A percentile compares a stretch with the other conserved stretches of the same genome.
These are phyloP conservation scores for Nemopilema nomurai DNA, from an alignment of 30 jellyfish, hydroid and myxozoan genomes.

Conservation along the genomic window DNA sequence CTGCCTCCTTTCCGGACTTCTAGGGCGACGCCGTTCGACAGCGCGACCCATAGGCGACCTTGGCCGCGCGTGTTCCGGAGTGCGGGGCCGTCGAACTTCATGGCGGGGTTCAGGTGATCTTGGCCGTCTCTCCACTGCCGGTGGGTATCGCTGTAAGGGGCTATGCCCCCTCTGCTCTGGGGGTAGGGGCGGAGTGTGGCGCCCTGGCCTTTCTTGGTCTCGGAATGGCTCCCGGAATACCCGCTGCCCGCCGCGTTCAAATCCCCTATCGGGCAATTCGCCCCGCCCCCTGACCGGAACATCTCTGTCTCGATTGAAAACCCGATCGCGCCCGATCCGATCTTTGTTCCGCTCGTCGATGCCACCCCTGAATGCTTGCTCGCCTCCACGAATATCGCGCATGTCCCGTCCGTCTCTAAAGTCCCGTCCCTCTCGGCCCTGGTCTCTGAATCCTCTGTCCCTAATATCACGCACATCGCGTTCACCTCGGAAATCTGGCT, in stretches of 20 bases:
- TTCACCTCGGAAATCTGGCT: conserved; percentile 28
- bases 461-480: conserved; percentile 41
- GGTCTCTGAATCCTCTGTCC: conserved; percentile 43
- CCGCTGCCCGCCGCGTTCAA: conserved; percentile 62
- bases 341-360: conserved; percentile 33
- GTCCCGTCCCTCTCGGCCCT: conserved; percentile 28
- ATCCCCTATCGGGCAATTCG: conserved; percentile 58
- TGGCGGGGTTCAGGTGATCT: conserved; percentile 59
- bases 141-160: conserved; percentile 56
- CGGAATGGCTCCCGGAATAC: conserved; percentile 42
- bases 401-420: conserved; percentile 61
- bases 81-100: conserved; percentile 62
- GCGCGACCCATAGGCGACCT: conserved; percentile 58
- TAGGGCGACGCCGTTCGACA: conserved; percentile 60
- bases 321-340: conserved; percentile 38
- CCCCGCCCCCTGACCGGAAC: conserved; percentile 50
- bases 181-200: conserved; percentile 61
- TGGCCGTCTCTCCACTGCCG: conserved; percentile 36
- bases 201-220: conserved; percentile 61
- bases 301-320: conserved; percentile 59
- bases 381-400: conserved; percentile 31
- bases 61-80: conserved; percentile 73
- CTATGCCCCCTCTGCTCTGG: conserved; percentile 59
- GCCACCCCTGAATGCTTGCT: conserved; percentile 34
- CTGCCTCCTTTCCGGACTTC: conserved; percentile 69